Evolutionary conservation across 2,797 vertebrate species (phyloP), one percentile per base, ranked within the genome.

Genomic region (Uromys caudimaculatus): DNA sequence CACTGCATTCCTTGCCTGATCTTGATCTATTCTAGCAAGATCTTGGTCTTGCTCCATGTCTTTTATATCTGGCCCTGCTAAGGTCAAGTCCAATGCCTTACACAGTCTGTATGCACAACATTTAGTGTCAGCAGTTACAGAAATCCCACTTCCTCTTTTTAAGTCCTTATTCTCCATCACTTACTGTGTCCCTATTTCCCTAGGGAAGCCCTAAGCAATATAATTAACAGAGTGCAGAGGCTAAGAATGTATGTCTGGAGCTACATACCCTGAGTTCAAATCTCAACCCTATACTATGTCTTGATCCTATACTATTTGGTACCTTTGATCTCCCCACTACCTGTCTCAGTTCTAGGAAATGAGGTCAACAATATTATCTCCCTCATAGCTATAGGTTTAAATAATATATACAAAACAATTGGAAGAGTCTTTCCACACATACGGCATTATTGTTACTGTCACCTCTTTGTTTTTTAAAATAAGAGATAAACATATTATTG

Each of bases 1-100:
- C 0, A 0, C 0, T 41, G 17, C 9, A 47, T 52, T 77, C 71
- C 52, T 4, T 44, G 4, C 9, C 29, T 54, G 56, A n/a, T n/a
- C n/a, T n/a, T n/a, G n/a, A n/a, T n/a, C n/a, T n/a, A n/a, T 87
- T 76, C 41, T 44, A n/a, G 35, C 47, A 16, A 83, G 82, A 47
- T 21, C 58, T 87, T 50, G 38, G 32, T 71, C 58, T 71, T 13
- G 10, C 4, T 50, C 56, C 71, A 5, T 3, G 35, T 23, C 38
- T n/a, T 35, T 19, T 32, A 24, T 50, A 23, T 58, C 38, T 58
- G 14, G 27, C 3, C 41, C 60, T 86, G 60, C 58, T 35, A 71
- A 54, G 41, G 32, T 47, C 83, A 75, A 52, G 54, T 6, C 78
- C 17, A 56, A 5, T 2, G 6, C 41, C 38, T 17, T 58, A n/a